These are phyloP conservation scores for Saimiri boliviensis DNA, from an alignment of 2,113 vertebrate genomes.

Conservation along the genomic window DNA sequence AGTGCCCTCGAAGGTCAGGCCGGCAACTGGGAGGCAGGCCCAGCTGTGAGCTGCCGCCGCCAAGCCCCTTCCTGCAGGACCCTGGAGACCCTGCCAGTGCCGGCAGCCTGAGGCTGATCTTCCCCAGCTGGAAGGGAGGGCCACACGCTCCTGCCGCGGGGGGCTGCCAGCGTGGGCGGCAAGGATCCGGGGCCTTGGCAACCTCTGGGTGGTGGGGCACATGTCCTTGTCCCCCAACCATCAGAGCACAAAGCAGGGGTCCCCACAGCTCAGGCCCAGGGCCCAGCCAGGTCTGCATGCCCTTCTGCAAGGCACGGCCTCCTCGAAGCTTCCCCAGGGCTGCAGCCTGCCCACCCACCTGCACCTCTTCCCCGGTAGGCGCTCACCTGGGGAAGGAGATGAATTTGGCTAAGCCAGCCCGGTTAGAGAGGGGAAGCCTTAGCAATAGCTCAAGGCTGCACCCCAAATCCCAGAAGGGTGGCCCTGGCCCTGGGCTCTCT, in stretches of 20 bases:
- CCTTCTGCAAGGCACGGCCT: too few relatives aligned
- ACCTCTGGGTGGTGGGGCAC: too few relatives aligned
- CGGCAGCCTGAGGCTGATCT: accelerated
- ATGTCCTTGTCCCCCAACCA: background rate
- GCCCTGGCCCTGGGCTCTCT: background rate
- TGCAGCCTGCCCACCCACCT: too few relatives aligned
- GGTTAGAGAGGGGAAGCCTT: background rate
- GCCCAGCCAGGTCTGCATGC: background rate
- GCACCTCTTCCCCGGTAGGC: accelerated
- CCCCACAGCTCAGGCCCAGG: background rate
- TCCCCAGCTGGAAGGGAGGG: background rate
- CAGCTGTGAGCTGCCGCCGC: accelerated
- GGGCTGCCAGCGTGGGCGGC: background rate
- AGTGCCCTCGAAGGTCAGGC: too few relatives aligned
- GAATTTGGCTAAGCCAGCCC: background rate
- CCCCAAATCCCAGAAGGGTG: accelerated
- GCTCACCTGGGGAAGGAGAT: accelerated
- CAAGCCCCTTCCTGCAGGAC: background rate
- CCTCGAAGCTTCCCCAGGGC: background rate
- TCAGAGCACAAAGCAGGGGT: too few relatives aligned
- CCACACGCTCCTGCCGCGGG: accelerated
- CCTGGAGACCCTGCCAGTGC: accelerated
- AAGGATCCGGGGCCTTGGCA: too few relatives aligned
- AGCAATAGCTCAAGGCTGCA: accelerated
- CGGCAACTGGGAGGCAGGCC: background rate